These are phyloP conservation scores for Oryctes rhinoceros DNA, from an alignment of 1,140 invertebrate genomes.

Conservation along the genomic window DNA sequence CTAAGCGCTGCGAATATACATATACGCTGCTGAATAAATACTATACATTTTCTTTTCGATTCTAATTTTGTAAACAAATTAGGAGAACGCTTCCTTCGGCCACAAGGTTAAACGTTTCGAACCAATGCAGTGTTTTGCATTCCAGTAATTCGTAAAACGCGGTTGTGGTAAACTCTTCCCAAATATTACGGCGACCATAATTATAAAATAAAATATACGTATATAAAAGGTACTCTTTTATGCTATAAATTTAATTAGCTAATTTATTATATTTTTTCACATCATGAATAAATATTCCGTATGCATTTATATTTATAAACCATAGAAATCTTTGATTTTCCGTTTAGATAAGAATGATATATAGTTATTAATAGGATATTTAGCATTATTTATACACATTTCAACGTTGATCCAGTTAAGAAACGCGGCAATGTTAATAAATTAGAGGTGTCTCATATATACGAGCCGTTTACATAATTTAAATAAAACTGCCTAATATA, in stretches of 20 bases:
- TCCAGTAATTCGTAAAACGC: no score
- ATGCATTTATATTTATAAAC: conserved; percentile 1
- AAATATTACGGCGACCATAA: not conserved
- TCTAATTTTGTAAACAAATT: no score
- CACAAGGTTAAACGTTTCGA: no score
- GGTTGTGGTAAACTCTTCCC: not conserved
- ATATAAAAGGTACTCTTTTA: not conserved
- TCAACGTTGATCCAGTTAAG: conserved; percentile 16
- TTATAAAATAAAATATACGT: not conserved
- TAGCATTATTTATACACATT: conserved; percentile 8
- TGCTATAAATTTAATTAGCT: conserved; percentile 11
- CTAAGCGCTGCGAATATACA: no score
- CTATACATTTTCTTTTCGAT: no score
- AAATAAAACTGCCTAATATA: conserved; percentile 33
- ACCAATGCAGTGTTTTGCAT: no score
- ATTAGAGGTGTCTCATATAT: not conserved
- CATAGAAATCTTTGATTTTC: not conserved
- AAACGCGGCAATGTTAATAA: conserved; percentile 13
- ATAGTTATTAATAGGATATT: conserved; percentile 27
- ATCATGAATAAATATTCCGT: conserved; percentile 3
- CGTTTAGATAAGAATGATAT: conserved; percentile 3
- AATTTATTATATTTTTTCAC: not conserved
- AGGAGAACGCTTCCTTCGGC: no score
- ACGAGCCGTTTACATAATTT: conserved; percentile 6
- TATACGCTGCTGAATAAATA: no score